These are phyloP conservation scores for Sardinella longiceps DNA, from an alignment of 2,797 vertebrate species.

Conservation along the genomic window DNA sequence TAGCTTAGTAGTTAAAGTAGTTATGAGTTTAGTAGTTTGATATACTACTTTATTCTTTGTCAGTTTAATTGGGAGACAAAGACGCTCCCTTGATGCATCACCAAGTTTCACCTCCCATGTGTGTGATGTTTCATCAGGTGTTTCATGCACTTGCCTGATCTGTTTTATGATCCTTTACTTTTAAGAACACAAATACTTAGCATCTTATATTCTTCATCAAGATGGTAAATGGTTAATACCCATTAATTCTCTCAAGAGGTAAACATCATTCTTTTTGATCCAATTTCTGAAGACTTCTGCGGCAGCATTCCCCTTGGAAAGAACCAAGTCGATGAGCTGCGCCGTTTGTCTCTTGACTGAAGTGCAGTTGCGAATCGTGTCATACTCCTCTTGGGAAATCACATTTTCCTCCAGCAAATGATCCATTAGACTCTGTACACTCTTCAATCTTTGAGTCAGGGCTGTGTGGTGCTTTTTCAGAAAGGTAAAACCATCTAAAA, in stretches of 20 bases:
- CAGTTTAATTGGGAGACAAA: constrained; percentile 32
- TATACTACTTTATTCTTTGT: constrained; percentile 38
- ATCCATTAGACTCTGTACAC: constrained; percentile 84
- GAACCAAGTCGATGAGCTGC: constrained; percentile 87
- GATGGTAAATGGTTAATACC: constrained; percentile 67
- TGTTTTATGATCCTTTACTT: background rate
- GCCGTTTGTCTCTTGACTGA: constrained; percentile 88
- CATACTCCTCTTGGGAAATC: constrained; percentile 83
- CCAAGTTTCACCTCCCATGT: constrained; percentile 33
- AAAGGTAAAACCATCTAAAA: constrained; percentile 88
- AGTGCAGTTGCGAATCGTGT: constrained; percentile 87
- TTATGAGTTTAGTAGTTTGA: constrained; percentile 34
- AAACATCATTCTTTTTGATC: constrained; percentile 88
- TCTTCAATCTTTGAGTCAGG: constrained; percentile 88
- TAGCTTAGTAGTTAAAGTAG: too few species aligned
- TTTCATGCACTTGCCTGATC: background rate
- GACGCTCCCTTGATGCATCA: constrained; percentile 45
- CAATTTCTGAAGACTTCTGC: constrained; percentile 91
- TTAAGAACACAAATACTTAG: background rate
- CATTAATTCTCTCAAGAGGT: constrained; percentile 90
- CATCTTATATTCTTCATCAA: background rate
- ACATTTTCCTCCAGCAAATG: constrained; percentile 85
- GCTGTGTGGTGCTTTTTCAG: constrained; percentile 91
- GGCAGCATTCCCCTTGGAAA: constrained; percentile 91
- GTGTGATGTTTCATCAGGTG: constrained; percentile 16